Conservation (phyloP, 53 echinoderm and acorn worm species). For the Pentamera pediparva region DNA sequence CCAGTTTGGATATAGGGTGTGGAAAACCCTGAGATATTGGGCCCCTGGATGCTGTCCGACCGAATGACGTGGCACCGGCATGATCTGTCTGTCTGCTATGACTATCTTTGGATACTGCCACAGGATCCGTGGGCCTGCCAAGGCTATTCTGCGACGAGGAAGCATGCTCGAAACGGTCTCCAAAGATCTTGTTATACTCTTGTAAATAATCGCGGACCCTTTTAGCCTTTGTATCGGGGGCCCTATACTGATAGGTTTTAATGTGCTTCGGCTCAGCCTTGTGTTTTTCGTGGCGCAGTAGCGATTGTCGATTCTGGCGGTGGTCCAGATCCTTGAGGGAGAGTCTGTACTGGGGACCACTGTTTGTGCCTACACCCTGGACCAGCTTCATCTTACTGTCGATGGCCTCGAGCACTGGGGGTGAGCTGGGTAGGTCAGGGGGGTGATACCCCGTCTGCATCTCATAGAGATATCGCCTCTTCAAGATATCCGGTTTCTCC, state of each 20-base stretch:
- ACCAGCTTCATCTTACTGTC: conserved; percentile 2
- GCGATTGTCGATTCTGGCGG: not conserved
- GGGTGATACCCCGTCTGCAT: not conserved
- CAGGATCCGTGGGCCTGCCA: not conserved
- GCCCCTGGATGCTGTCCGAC: conserved; percentile 10
- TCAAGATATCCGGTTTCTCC: not conserved
- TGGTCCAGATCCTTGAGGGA: conserved; percentile 4
- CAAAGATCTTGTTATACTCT: not conserved
- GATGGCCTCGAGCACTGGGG: not conserved
- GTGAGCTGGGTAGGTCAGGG: not conserved
- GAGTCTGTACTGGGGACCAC: conserved; percentile 10
- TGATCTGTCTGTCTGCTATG: not conserved
- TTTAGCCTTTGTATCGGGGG: not conserved
- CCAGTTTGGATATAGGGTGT: conserved; percentile 8
- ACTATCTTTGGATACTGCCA: no score
- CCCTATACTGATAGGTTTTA: not conserved
- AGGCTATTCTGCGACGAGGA: not conserved
- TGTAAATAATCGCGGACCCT: not conserved
- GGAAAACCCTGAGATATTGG: conserved; percentile 23
- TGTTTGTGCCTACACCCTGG: conserved; percentile 2
- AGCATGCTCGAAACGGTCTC: no score
- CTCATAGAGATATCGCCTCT: conserved; percentile 7
- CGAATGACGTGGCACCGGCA: not conserved
- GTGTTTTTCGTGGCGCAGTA: not conserved
- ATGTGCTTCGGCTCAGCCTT: not conserved